These are phyloP conservation scores for Montipora capitata DNA, from an alignment of 92 coral and sea anemone genomes.

Conservation along the genomic window DNA sequence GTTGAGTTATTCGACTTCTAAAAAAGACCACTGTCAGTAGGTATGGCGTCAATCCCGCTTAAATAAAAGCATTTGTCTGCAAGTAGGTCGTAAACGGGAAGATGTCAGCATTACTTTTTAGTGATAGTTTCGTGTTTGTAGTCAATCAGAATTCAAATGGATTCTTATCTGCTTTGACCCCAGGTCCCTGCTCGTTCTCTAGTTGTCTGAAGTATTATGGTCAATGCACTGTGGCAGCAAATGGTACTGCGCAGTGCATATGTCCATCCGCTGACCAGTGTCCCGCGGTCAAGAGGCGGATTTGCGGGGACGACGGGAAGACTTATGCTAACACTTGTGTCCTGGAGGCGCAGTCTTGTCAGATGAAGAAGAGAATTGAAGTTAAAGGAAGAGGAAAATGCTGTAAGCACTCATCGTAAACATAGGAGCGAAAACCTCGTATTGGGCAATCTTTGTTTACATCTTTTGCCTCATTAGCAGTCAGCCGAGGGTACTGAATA, in stretches of 20 bases:
- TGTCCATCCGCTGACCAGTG: conserved; percentile 82
- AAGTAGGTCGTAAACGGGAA: too few relatives aligned
- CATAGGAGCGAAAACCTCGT: too few relatives aligned
- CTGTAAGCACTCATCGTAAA: conserved; percentile 92
- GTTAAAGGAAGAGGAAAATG: conserved; percentile 76
- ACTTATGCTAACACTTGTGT: conserved; percentile 81
- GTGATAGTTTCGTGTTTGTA: too few relatives aligned
- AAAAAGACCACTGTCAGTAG: too few relatives aligned
- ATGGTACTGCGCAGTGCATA: conserved; percentile 73
- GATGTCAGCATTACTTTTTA: too few relatives aligned
- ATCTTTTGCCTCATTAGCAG: too few relatives aligned
- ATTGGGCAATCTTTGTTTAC: too few relatives aligned
- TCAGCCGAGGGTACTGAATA: too few relatives aligned
- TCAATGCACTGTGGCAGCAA: conserved; percentile 49
- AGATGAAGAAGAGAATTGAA: conserved; percentile 63
- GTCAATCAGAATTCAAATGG: too few relatives aligned
- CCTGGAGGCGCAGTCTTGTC: conserved; percentile 80
- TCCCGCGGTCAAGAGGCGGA: conserved; percentile 38
- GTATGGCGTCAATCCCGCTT: too few relatives aligned
- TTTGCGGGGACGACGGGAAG: conserved; percentile 87
- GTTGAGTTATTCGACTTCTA: too few relatives aligned
- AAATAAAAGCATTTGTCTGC: too few relatives aligned
- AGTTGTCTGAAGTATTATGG: conserved; percentile 73
- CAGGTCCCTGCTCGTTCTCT: conserved; percentile 85
- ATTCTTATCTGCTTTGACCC: conserved; percentile 12